A percentile compares a stretch with the other conserved stretches of the same genome.
Evolutionary conservation across 2,113 vertebrate genomes (phyloP).

Genomic region (Megaceryle maxima): DNA sequence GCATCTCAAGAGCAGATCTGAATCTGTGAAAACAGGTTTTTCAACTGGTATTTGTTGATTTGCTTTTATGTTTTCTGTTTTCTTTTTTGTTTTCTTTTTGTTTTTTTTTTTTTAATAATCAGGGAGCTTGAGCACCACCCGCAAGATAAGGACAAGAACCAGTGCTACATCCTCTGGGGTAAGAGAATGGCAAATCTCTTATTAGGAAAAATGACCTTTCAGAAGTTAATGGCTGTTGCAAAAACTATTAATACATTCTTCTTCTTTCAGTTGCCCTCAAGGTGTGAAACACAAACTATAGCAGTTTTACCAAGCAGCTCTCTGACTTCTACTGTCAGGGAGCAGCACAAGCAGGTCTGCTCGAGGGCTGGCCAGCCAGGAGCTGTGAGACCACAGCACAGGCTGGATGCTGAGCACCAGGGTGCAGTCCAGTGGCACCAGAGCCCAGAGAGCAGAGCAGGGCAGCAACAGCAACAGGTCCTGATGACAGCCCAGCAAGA

Average conservation of each 20-base stretch:
- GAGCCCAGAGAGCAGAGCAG: neutral
- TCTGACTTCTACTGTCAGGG: neutral
- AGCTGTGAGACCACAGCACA: neutral
- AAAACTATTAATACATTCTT: neutral
- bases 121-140: neutral
- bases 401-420: neutral
- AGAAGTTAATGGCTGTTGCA: neutral
- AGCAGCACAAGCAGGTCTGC: neutral
- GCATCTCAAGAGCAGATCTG: neutral
- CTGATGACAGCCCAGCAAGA: neutral
- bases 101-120: neutral
- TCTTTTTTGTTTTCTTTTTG: neutral
- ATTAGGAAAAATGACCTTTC: neutral
- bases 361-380: neutral
- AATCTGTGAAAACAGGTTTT: neutral
- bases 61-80: too few relatives aligned
- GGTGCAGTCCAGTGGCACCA: rapidly evolving
- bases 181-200: neutral
- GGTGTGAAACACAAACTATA: neutral
- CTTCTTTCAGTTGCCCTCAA: neutral
- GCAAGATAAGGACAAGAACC: neutral
- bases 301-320: neutral
- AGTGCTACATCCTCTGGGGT: neutral
- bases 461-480: neutral
- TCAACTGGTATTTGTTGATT: neutral